Evolutionary conservation across 2,797 vertebrate genomes (phyloP), one percentile per base, ranked within the genome.

Genomic region (Gambelia wislizenii): DNA sequence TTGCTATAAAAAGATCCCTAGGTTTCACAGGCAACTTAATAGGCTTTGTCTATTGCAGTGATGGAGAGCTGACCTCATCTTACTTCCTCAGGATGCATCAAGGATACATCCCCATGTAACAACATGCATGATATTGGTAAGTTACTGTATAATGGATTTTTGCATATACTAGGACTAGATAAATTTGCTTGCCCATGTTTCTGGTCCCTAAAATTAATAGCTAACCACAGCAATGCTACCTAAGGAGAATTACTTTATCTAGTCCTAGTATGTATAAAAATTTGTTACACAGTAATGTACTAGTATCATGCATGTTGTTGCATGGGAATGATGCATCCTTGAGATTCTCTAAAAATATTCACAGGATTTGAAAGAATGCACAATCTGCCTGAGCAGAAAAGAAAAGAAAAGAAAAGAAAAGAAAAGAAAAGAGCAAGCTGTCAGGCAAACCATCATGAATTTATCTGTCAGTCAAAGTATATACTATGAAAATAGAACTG

Each of bases 1-100:
- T 75, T 90, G 10, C 56, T 90, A 52, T 67, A 54, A 85, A 81
- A 76, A 59, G 56, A 82, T 56, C 22, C 1, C 44, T 76, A 54
- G 14, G 77, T 75, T 49, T 36, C 59, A 56, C 47, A 85, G 47
- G 82, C 20, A 44, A 75, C 14, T 67, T 81, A 88, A 91, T 84
- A 81, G 70, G 47, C 82, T 75, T 70, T 76, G 69, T 47, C 87
- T 78, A 87, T 88, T 72, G 85, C 20, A 7, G 47, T 78, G 67
- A 76, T 70, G 42, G 88, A 88, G 76, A 77, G 8, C 0, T 90
- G 36, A 83, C 7, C 86, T 94, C 54, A 86, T 85, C 20, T 64
- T 54, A 70, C 85, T 82, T 76, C 25, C 42, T 76, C 47, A 88
- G 75, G 83, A 83, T 61, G 25, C 56, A 84, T 52, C 14, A n/a